Conservation (phyloP, 2,888 invertebrate genomes). For the Dyspetes luteomarginatus region DNA sequence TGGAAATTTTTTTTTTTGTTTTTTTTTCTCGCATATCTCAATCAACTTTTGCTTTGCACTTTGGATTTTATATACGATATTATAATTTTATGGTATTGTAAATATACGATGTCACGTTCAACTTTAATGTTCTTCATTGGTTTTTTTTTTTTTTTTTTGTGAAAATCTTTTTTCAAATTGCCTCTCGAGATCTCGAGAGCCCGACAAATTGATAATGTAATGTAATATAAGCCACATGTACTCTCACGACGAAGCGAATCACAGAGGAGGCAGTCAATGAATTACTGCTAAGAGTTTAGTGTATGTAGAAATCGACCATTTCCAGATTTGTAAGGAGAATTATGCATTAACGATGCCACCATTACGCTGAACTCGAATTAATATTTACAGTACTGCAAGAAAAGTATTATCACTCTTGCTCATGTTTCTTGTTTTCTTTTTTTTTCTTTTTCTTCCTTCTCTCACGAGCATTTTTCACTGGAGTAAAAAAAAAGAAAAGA, state of each 20-base stretch:
- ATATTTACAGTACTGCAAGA: slow-evolving; percentile 61
- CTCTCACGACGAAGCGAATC: slow-evolving; percentile 63
- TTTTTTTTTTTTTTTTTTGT: neutral
- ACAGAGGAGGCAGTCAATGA: slow-evolving; percentile 40
- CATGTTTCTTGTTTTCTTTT: slow-evolving; percentile 23
- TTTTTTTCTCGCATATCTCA: slow-evolving; percentile 46
- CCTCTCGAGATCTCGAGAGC: slow-evolving; percentile 68
- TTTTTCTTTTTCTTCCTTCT: slow-evolving; percentile 19
- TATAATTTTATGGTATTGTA: slow-evolving; percentile 60
- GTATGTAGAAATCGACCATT: slow-evolving; percentile 1
- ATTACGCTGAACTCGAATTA: slow-evolving; percentile 43
- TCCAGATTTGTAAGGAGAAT: neutral
- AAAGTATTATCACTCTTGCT: slow-evolving; percentile 44
- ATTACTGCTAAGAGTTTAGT: slow-evolving; percentile 14
- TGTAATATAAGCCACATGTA: slow-evolving; percentile 72
- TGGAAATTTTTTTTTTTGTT: slow-evolving; percentile 67
- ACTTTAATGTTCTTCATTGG: slow-evolving; percentile 12
- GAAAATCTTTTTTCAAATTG: slow-evolving; percentile 34
- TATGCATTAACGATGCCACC: neutral
- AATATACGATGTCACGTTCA: slow-evolving; percentile 74
- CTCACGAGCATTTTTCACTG: slow-evolving; percentile 39
- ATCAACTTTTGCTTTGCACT: slow-evolving; percentile 49
- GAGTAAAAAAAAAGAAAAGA: too few relatives aligned
- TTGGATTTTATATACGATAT: slow-evolving; percentile 38
- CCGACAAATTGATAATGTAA: slow-evolving; percentile 65